These are phyloP conservation scores for Verasper variegatus DNA, from an alignment of 2,113 vertebrate species.

Conservation along the genomic window DNA sequence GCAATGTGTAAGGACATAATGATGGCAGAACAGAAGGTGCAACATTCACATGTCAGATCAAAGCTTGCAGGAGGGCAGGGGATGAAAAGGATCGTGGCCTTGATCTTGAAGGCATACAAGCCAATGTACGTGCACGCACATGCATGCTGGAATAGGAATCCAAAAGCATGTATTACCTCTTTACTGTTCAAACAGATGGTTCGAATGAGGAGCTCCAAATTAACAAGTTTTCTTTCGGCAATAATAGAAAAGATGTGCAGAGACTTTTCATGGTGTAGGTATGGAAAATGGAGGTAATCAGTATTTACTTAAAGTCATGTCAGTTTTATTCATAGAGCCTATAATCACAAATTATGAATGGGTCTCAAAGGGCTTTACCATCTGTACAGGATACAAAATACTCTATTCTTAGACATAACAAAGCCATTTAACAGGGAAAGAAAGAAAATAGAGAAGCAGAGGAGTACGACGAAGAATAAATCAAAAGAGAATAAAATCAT, in stretches of 20 bases:
- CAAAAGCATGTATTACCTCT: constrained; percentile 28
- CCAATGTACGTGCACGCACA: constrained; percentile 46
- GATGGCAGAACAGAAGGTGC: constrained; percentile 65
- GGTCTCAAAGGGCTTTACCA: neutral
- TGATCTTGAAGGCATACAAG: constrained; percentile 66
- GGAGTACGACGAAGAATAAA: too few relatives aligned
- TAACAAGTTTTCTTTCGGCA: constrained; percentile 7
- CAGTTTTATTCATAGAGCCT: neutral
- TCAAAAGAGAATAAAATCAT: too few relatives aligned
- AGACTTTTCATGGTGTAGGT: neutral
- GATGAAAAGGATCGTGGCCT: constrained; percentile 72
- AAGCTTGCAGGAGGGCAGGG: constrained; percentile 64
- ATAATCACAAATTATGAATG: neutral
- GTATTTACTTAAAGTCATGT: neutral
- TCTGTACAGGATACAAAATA: neutral
- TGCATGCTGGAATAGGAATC: constrained; percentile 39
- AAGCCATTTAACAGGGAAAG: neutral
- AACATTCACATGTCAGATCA: constrained; percentile 72
- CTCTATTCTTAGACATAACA: neutral
- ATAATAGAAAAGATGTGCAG: neutral
- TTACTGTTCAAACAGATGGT: constrained; percentile 55
- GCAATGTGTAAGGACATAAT: constrained; percentile 30
- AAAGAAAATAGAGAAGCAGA: neutral
- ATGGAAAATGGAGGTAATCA: neutral
- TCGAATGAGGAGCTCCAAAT: constrained; percentile 27